Base-by-base conservation (phyloP, 2,797 vertebrate genomes). In the Halcyon leucocephala region DNA sequence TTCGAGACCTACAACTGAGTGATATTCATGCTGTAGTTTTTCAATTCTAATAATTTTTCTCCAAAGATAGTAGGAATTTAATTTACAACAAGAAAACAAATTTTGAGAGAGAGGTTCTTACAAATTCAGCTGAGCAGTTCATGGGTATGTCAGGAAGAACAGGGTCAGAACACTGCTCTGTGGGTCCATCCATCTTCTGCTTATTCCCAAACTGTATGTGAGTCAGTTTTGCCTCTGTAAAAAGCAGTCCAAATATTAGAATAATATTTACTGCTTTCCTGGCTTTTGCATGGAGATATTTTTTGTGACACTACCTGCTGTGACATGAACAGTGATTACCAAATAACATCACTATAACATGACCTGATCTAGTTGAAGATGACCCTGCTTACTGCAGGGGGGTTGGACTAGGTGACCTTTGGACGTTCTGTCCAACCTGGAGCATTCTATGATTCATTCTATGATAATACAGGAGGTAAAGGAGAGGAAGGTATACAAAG, bases 111-210 rank as follows among this genome's bases (percentile, higher is more conserved):
- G 31, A 55, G 9, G 19, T 87, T 82, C 98, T 98, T 96, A 98
- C 98, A n/a, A 85, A 58, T 81, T 91, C 51, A 7, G 33, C 5
- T 3, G 95, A 97, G 95, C 99, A 99, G 82, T 96, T 97, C 57
- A 17, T 24, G 2, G 6, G 66, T 62, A 96, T 31, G 26, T 48
- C 19, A 42, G 89, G 26, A 12, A 91, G 73, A 44, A 35, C 9
- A 22, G 97, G 95, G 86, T 99, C 98, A 58, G 85, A 97, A 69
- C 99, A 99, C 85, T 97, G 98, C 76, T 99, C 99, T 46, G 89
- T 98, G 66, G 99, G 99, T 61, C 98, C 98, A 2, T 99, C 98
- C 96, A 99, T 95, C 96, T 99, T 99, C 95, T 99, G 98, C 78
- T 98, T 95, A 35, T 98, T 98, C 69, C 98, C 98, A 52, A 97